These are phyloP conservation scores for Serilophus lunatus DNA, from an alignment of 2,113 vertebrate genomes.

Conservation along the genomic window DNA sequence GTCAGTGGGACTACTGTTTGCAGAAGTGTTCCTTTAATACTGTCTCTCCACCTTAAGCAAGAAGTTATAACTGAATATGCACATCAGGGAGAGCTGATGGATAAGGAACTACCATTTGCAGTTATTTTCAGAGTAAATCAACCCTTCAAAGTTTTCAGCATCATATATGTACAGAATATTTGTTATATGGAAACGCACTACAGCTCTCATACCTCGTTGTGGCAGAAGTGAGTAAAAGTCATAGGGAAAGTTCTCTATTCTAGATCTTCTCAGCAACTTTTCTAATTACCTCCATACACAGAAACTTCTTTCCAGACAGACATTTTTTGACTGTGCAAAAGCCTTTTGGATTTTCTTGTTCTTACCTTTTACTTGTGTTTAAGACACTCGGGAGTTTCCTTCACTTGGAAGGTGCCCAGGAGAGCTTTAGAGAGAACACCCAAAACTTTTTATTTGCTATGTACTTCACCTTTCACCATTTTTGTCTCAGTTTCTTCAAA, in stretches of 20 bases:
- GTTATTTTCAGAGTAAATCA: not conserved
- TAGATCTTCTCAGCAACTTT: not conserved
- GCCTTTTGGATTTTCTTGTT: not conserved
- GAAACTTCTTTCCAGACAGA: not conserved
- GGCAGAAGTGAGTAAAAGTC: not conserved
- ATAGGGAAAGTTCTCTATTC: not conserved
- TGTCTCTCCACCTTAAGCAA: not conserved
- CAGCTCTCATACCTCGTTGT: not conserved
- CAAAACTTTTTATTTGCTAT: not conserved
- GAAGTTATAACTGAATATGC: not conserved
- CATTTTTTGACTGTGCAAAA: not conserved
- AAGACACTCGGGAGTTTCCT: not conserved
- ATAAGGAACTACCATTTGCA: not conserved
- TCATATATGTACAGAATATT: not conserved
- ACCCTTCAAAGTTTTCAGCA: not conserved
- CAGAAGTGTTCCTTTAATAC: not conserved
- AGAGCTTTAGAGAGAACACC: not conserved
- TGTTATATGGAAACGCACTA: not conserved
- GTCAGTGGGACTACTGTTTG: not conserved
- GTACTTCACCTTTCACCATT: not conserved
- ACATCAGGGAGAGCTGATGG: not conserved
- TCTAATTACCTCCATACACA: not conserved
- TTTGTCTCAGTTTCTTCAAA: not conserved
- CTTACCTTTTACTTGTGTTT: not conserved
- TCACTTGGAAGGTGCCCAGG: not conserved